Percentiles rank a stretch among this genome's conserved stretches.
Conservation (phyloP, 2,113 vertebrate genomes). For the Hyla sarda region DNA sequence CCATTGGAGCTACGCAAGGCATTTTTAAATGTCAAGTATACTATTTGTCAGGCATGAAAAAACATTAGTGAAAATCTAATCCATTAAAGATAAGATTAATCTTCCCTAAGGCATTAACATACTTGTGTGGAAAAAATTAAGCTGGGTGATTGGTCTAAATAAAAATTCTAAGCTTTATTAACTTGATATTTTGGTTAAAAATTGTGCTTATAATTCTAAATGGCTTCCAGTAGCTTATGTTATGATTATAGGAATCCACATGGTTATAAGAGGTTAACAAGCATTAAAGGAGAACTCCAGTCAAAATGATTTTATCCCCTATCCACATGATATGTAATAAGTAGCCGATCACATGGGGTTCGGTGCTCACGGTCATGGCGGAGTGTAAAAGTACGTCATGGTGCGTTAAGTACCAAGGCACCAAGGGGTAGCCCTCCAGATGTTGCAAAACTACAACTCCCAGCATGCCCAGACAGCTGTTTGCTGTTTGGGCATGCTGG, state of each 20-base stretch:
- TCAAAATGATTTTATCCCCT: too few species aligned
- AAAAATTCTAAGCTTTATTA: conserved; percentile 31
- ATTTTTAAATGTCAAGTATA: conserved; percentile 40
- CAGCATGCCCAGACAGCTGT: too few species aligned
- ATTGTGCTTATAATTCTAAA: neutral
- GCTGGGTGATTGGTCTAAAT: neutral
- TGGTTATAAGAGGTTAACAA: neutral
- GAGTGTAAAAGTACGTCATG: too few species aligned
- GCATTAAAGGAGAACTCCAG: too few species aligned
- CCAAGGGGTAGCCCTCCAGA: too few species aligned
- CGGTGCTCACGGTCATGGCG: too few species aligned
- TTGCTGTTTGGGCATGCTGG: too few species aligned
- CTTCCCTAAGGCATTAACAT: neutral
- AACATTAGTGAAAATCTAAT: conserved; percentile 38
- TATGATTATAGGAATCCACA: neutral
- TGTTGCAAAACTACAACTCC: too few species aligned
- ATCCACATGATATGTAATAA: too few species aligned
- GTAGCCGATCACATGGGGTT: too few species aligned
- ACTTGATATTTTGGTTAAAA: neutral
- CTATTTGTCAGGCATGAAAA: conserved; percentile 42
- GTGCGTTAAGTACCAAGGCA: too few species aligned
- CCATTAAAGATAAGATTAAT: conserved; percentile 27
- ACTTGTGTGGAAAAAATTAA: neutral
- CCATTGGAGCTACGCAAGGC: neutral
- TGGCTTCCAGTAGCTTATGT: neutral